Conservation (phyloP, 2,888 invertebrate species). For the Conistra vaccinii region DNA sequence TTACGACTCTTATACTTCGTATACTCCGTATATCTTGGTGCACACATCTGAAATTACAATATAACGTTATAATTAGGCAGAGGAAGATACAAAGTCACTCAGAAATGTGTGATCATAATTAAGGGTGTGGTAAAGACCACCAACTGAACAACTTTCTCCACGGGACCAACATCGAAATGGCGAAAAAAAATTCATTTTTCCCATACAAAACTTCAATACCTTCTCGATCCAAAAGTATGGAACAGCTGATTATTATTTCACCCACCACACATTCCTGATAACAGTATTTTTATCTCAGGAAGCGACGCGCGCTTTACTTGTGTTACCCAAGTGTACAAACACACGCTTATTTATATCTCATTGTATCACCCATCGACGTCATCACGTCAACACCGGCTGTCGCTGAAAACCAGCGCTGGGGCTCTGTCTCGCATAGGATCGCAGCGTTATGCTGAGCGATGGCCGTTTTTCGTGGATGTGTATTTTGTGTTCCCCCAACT, state of each 20-base stretch:
- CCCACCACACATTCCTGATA: background rate
- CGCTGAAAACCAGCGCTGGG: background rate
- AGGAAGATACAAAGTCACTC: background rate
- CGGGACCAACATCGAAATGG: background rate
- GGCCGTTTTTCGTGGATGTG: too few species aligned
- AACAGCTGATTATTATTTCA: background rate
- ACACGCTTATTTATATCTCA: background rate
- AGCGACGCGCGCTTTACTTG: background rate
- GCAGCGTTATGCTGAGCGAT: background rate
- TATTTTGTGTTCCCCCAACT: too few species aligned
- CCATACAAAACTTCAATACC: background rate
- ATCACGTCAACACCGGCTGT: background rate
- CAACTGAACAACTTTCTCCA: background rate
- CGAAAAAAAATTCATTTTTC: background rate
- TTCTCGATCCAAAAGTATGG: background rate
- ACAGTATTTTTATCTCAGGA: background rate
- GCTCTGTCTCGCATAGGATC: background rate
- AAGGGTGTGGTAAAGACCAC: background rate
- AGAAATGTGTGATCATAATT: background rate
- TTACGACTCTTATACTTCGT: background rate
- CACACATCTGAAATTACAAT: conserved; percentile 56
- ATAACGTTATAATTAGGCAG: background rate
- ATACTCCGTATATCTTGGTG: conserved; percentile 44
- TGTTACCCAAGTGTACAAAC: background rate
- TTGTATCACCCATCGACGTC: background rate